A percentile compares a stretch with the other conserved stretches of the same genome.
Evolutionary conservation across 1,140 invertebrate species (phyloP).

Genomic region (Drosophila fuyamai): DNA sequence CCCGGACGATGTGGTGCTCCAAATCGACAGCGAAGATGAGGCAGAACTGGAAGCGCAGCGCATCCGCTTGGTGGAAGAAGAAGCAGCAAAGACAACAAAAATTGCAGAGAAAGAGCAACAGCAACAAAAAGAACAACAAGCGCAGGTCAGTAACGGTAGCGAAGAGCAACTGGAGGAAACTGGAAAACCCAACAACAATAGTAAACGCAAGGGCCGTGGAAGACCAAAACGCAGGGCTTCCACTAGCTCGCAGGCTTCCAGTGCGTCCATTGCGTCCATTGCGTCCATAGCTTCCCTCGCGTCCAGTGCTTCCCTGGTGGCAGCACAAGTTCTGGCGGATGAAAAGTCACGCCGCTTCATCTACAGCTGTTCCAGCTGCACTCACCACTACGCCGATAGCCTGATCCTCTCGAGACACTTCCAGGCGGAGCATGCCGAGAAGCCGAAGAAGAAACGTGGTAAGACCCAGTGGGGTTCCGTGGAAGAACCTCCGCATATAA

Average conservation of each 20-base stretch:
- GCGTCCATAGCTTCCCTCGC: slow-evolving; percentile 27
- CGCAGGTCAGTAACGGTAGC: slow-evolving; percentile 80
- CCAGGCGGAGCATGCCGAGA: slow-evolving; percentile 46
- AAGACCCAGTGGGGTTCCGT: slow-evolving; percentile 21
- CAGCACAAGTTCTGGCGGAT: slow-evolving; percentile 61
- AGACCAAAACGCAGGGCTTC: slow-evolving; percentile 49
- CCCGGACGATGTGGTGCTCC: slow-evolving; percentile 61
- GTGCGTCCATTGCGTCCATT: slow-evolving; percentile 20
- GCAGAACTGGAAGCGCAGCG: slow-evolving; percentile 79
- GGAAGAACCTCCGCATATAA: slow-evolving; percentile 3
- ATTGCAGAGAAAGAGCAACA: slow-evolving; percentile 3
- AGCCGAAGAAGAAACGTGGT: slow-evolving; percentile 30
- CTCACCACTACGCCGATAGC: slow-evolving; percentile 58
- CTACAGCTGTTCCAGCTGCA: slow-evolving; percentile 67
- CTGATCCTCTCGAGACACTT: slow-evolving; percentile 61
- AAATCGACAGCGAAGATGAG: slow-evolving; percentile 81
- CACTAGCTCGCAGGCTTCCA: slow-evolving; percentile 40
- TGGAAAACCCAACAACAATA: background rate
- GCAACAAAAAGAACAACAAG: slow-evolving; percentile 15
- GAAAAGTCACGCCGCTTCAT: slow-evolving; percentile 62
- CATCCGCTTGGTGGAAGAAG: slow-evolving; percentile 67
- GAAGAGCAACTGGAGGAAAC: slow-evolving; percentile 20
- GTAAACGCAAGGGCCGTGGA: slow-evolving; percentile 20
- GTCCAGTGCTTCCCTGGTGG: slow-evolving; percentile 28
- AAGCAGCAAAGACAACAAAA: slow-evolving; percentile 48